Evolutionary conservation across 2,113 vertebrate species (phyloP).

Genomic region (Pseudorhombus dupliciocellatus): DNA sequence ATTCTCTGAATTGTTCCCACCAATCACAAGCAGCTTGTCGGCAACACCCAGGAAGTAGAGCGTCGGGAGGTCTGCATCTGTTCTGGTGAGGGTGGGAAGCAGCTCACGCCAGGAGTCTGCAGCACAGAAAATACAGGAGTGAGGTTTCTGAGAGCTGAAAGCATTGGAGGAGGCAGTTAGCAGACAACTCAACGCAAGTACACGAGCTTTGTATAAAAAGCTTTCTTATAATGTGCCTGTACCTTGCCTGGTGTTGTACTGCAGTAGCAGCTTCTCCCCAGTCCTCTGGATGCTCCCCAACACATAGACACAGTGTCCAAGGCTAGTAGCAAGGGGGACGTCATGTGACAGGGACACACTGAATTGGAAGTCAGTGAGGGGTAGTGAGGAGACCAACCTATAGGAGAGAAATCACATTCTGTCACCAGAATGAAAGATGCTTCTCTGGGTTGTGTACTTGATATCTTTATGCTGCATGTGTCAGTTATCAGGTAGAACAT

Average conservation of each 20-base stretch:
- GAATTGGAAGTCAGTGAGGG: slow-evolving; percentile 81
- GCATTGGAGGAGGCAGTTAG: background rate
- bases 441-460: background rate
- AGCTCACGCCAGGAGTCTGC: slow-evolving; percentile 82
- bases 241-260: slow-evolving; percentile 77
- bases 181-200: background rate
- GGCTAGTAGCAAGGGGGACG: slow-evolving; percentile 76
- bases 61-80: slow-evolving; percentile 73
- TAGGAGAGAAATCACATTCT: slow-evolving; percentile 13
- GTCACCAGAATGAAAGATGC: background rate
- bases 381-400: slow-evolving; percentile 82
- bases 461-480: too few species aligned
- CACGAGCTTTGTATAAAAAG: background rate
- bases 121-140: slow-evolving; percentile 4
- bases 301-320: slow-evolving; percentile 75
- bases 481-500: too few species aligned
- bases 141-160: background rate
- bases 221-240: background rate
- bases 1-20: slow-evolving; percentile 77
- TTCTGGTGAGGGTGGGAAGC: slow-evolving; percentile 79
- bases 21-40: slow-evolving; percentile 79
- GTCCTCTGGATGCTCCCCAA: slow-evolving; percentile 80
- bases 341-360: slow-evolving; percentile 82
- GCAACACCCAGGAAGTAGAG: slow-evolving; percentile 81
- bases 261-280: slow-evolving; percentile 81